A percentile compares a stretch with the other conserved stretches of the same genome.
These are phyloP conservation scores for Paratrypauchen microcephalus DNA, from an alignment of 2,797 vertebrate species.

Conservation along the genomic window DNA sequence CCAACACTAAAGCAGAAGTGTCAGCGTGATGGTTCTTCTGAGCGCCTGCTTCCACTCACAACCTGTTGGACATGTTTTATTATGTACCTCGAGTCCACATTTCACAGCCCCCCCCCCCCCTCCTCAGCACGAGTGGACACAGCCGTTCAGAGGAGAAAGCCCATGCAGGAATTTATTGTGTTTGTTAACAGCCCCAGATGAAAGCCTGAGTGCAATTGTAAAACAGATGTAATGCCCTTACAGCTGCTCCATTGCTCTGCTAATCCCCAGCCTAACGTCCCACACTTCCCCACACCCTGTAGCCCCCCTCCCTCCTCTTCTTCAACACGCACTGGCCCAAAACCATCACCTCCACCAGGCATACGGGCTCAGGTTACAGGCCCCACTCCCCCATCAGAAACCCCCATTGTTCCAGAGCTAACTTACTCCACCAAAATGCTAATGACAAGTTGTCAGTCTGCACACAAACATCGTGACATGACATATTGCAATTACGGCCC, in stretches of 20 bases:
- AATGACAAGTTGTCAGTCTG: conserved; percentile 66
- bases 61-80: conserved; percentile 21
- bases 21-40: conserved; percentile 10
- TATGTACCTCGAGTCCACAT: conserved; percentile 30
- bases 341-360: conserved; percentile 56
- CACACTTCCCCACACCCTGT: conserved; percentile 60
- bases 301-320: conserved; percentile 69
- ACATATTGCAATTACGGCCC: conserved; percentile 61
- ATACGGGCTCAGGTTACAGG: conserved; percentile 60
- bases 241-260: conserved; percentile 78
- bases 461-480: conserved; percentile 67
- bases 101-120: conserved; percentile 31
- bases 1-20: conserved; percentile 5
- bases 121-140: conserved; percentile 42
- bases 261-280: conserved; percentile 81
- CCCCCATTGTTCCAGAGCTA: conserved; percentile 63
- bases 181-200: conserved; percentile 79
- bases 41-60: conserved; percentile 27
- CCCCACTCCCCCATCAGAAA: conserved; percentile 64
- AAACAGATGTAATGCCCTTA: conserved; percentile 84
- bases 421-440: conserved; percentile 57
- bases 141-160: conserved; percentile 68
- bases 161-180: conserved; percentile 79
- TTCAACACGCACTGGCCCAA: conserved; percentile 20
- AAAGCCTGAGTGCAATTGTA: conserved; percentile 80